Evolutionary conservation across 2,113 vertebrate genomes (phyloP), one percentile per base, ranked within the genome.

Genomic region (Eurypyga helias): DNA sequence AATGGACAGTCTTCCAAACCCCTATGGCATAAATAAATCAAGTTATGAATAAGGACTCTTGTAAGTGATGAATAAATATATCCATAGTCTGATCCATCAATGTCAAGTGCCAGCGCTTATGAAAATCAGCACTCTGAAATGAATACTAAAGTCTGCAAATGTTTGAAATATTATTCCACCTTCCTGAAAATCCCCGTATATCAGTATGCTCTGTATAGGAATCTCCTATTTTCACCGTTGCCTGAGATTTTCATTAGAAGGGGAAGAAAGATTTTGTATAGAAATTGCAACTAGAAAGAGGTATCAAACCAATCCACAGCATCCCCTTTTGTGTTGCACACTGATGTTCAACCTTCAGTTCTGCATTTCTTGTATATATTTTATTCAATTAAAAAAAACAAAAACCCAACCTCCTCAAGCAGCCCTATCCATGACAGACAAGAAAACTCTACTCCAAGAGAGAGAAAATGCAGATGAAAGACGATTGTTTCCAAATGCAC

Each of bases 381-480:
- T 78, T 54, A 41, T 70, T 92, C 69, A 5, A 4, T 36, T 26
- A 13, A 2, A 36, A 13, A 52, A 52, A 43, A 8, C 4, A 17
- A 43, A 43, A 36, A 46, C 58, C 51, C 41, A 41, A 41, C 12
- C 12, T 79, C 29, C 26, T 87, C 51, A 81, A 81, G 8, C 46
- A 94, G 31, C 51, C 19, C 43, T 87, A 78, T 46, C 34, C 38
- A 75, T 67, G 55, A 91, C 96, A 91, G 84, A 67, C 29, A 75
- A 38, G 52, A 79, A 78, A 92, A 89, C 29, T 38, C 52, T n/a
- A 84, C 20, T 93, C 55, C 31, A 67, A 64, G 73, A 60, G 4
- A 60, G 4, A 95, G 87, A 95, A 96, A 95, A 95, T 10, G 41
- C 31, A 96, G 84, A 97, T 95, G 89, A 96, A 96, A 96, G 90